Conservation (phyloP, 2,797 vertebrate species). For the Leptoclinus maculatus region DNA sequence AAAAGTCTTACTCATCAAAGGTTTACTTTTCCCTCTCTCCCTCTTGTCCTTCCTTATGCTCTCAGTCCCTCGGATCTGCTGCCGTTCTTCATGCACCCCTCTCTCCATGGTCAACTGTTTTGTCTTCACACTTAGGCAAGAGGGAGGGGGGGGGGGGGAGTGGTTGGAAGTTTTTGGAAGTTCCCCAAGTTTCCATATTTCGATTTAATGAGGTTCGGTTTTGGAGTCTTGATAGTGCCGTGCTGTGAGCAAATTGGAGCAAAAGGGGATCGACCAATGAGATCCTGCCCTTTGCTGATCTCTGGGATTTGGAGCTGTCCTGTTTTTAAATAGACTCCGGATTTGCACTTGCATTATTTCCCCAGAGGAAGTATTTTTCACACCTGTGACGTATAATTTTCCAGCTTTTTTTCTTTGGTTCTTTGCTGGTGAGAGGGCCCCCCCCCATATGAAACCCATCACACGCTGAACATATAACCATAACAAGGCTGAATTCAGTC, state of each 20-base stretch:
- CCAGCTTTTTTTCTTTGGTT: slow-evolving; percentile 9
- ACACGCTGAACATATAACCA: slow-evolving; percentile 37
- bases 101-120: slow-evolving; percentile 74
- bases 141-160: slow-evolving; percentile 22
- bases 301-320: slow-evolving; percentile 51
- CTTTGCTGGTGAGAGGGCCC: slow-evolving; percentile 29
- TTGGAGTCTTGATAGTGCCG: slow-evolving; percentile 64
- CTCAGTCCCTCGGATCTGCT: slow-evolving; percentile 66
- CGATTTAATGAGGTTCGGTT: slow-evolving; percentile 72
- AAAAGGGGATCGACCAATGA: slow-evolving; percentile 51
- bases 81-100: slow-evolving; percentile 51
- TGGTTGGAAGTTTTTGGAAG: slow-evolving; percentile 62
- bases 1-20: slow-evolving; percentile 85
- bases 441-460: slow-evolving; percentile 51
- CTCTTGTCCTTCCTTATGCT: slow-evolving; percentile 60
- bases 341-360: slow-evolving; percentile 58
- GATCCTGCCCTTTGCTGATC: slow-evolving; percentile 51
- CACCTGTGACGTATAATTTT: slow-evolving; percentile 62
- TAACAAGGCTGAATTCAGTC: slow-evolving; percentile 57
- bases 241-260: slow-evolving; percentile 76
- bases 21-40: slow-evolving; percentile 71
- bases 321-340: slow-evolving; percentile 55
- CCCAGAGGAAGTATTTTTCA: slow-evolving; percentile 62
- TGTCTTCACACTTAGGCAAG: slow-evolving; percentile 68
- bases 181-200: slow-evolving; percentile 78